A percentile compares a stretch with the other conserved stretches of the same genome.
These are phyloP conservation scores for Xanthorhoe designata DNA, from an alignment of 2,888 invertebrate genomes.

Conservation along the genomic window DNA sequence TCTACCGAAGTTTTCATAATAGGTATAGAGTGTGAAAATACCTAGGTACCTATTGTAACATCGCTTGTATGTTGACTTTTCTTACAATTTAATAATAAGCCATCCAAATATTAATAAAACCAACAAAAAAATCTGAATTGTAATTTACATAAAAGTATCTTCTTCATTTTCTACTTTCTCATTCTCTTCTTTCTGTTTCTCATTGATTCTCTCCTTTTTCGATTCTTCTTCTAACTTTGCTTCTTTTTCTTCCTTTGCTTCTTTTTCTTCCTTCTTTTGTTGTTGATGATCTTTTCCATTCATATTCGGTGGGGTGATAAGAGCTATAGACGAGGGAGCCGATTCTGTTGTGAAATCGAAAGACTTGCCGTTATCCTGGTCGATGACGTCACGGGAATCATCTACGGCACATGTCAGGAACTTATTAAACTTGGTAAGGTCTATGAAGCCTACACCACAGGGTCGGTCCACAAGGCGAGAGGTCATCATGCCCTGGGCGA, in stretches of 20 bases:
- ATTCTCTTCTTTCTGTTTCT: neutral
- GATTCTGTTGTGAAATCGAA: constrained; percentile 51
- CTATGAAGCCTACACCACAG: constrained; percentile 73
- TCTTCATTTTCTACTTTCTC: neutral
- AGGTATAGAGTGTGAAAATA: neutral
- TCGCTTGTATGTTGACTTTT: neutral
- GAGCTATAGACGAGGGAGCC: constrained; percentile 25
- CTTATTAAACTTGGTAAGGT: constrained; percentile 62
- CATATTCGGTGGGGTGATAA: constrained; percentile 17
- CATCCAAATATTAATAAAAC: neutral
- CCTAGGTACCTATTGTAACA: no score
- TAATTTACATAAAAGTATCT: neutral
- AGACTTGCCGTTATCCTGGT: constrained; percentile 54
- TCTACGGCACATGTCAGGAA: constrained; percentile 78
- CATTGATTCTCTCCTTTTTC: no score
- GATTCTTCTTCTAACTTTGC: neutral
- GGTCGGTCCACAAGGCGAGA: constrained; percentile 74
- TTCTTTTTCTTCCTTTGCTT: neutral
- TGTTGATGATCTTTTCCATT: neutral
- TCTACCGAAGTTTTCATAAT: neutral
- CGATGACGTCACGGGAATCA: constrained; percentile 71
- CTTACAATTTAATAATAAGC: neutral
- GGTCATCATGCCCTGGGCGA: constrained; percentile 70
- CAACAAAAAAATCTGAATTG: neutral
- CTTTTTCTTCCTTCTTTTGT: neutral